Evolutionary conservation across 2,888 invertebrate species (phyloP).

Genomic region (Ornithoptera priamus): DNA sequence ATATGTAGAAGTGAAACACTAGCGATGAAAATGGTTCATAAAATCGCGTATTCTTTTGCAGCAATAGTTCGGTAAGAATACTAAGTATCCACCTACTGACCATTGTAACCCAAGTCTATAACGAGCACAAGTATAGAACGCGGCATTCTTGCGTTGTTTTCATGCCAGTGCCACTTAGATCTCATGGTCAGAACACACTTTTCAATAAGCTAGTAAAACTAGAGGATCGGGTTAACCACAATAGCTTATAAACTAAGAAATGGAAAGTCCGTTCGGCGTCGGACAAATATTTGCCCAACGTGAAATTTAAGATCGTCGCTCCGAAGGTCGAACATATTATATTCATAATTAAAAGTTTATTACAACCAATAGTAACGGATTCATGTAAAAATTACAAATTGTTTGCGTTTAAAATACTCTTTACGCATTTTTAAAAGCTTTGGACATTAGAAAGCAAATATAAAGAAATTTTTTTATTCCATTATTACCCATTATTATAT

Average conservation of each 20-base stretch:
- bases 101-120: conserved; percentile 21
- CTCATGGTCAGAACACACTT: conserved; percentile 33
- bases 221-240: conserved; percentile 67
- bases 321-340: conserved; percentile 33
- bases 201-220: conserved; percentile 33
- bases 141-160: conserved; percentile 33
- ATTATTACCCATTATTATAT: too few relatives aligned
- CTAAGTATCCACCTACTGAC: conserved; percentile 26
- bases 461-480: too few relatives aligned
- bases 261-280: conserved; percentile 60
- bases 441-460: too few relatives aligned
- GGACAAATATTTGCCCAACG: conserved; percentile 67
- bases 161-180: conserved; percentile 33
- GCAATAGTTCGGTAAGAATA: conserved; percentile 23
- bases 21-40: conserved; percentile 25
- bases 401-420: not conserved
- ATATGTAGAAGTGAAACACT: conserved; percentile 14
- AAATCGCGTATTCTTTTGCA: conserved; percentile 11
- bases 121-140: conserved; percentile 16
- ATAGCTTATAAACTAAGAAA: conserved; percentile 66
- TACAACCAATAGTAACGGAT: not conserved
- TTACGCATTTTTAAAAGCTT: too few relatives aligned
- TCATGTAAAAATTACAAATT: not conserved
- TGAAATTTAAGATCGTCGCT: conserved; percentile 38
- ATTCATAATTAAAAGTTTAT: not conserved